These are phyloP conservation scores for Cephus cinctus DNA, from an alignment of 1,140 invertebrate species.

Conservation along the genomic window DNA sequence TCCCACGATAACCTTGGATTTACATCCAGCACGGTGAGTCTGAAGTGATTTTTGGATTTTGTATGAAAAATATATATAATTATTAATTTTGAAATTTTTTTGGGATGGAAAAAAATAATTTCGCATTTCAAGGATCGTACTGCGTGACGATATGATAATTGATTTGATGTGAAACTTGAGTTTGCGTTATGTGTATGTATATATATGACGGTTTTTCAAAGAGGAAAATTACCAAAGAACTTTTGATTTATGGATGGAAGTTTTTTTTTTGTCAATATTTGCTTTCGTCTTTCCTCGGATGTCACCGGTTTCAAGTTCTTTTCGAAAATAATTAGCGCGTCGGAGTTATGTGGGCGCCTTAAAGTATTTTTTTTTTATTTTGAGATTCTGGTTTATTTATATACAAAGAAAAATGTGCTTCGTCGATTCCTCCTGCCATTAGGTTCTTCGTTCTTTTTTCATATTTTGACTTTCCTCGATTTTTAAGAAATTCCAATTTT, in stretches of 20 bases:
- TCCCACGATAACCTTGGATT: constrained; percentile 50
- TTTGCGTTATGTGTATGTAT: too few relatives aligned
- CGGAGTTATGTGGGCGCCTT: neutral
- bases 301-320: too few relatives aligned
- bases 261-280: neutral
- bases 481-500: neutral
- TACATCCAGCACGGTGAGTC: constrained; percentile 46
- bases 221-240: too few relatives aligned
- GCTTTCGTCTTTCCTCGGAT: too few relatives aligned
- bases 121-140: neutral
- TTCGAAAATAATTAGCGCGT: too few relatives aligned
- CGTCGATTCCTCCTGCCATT: too few relatives aligned
- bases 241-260: too few relatives aligned
- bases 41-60: neutral
- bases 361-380: too few relatives aligned
- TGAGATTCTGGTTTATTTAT: neutral
- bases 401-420: neutral
- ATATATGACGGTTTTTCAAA: too few relatives aligned
- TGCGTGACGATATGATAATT: neutral
- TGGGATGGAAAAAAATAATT: neutral
- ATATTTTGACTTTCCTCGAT: too few relatives aligned
- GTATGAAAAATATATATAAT: neutral
- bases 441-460: too few relatives aligned
- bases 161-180: neutral
- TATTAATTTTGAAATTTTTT: neutral